Base-by-base conservation (phyloP, 1,140 invertebrate species). In the Platyscapa corneri region DNA sequence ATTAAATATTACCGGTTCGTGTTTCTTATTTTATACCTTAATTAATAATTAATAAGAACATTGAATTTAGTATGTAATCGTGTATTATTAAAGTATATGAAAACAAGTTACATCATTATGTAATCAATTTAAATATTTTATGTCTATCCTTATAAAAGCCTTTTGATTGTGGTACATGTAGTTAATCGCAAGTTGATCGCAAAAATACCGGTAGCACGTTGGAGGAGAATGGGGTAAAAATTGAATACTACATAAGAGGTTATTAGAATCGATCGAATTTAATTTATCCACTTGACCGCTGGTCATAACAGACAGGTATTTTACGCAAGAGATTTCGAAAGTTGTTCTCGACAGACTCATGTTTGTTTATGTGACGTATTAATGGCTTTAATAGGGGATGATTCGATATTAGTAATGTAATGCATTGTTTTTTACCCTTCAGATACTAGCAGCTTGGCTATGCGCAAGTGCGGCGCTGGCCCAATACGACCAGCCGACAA, bases 401-500 rank as follows among this genome's bases (percentile, higher is more conserved):
- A 60, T 60, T 60, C 3, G 2, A 60, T 60, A 27, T 27, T 60
- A 2, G 8, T 6, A 60, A 60, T 60, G 3, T 53, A 53, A 60
- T 23, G 0, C 1, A 14, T 60, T 39, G 46, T 34, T 80, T 83
- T 82, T 80, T 56, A 49, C 81, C 83, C 88, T 89, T 80, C 88
- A 92, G 92, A 87, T 92, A 82, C 75, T 90, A 85, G 85, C 87
- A 12, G 46, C 82, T 79, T 92, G 81, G 82, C 90, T 30, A 64
- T 91, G 88, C 87, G 75, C 88, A 75, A 89, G 89, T 79, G 86
- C 88, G 76, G 88, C 88, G 76, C 74, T 90, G 85, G 89, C 88
- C 53, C 92, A 93, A 81, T 90, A 92, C 83, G 90, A 93, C 32
- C 91, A 93, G 39, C 92, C 91, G 87, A 93, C 95, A 56, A 95